Evolutionary conservation across 2,797 vertebrate genomes (phyloP), one percentile per base, ranked within the genome.

Genomic region (Oryzias sinensis): DNA sequence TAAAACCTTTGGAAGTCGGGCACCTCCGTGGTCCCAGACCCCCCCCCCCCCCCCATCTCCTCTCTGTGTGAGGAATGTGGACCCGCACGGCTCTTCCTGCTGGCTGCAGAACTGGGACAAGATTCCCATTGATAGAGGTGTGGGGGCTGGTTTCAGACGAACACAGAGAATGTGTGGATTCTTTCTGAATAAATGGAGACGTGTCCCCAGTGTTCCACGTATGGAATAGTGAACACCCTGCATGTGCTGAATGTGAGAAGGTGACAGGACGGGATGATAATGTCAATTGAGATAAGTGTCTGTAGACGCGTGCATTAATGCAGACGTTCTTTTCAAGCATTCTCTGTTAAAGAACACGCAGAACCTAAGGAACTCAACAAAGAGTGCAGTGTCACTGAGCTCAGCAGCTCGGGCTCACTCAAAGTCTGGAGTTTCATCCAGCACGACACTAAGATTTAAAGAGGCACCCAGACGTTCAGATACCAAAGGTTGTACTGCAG

Each of bases 121-220:
- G 84, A 90, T 89, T 91, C 87, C 90, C 90, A 93, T 93, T 93
- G 90, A 92, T 93, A 74, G 85, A 65, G 56, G 72, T 0, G 27
- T 80, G 76, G 86, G 86, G 86, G 82, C 69, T 50, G 87, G 75
- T 78, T 72, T 70, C 65, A 54, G 81, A 84, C 80, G 82, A 80
- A 80, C 76, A 71, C 82, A 59, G 74, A 70, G 76, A 66, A 62
- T 70, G 74, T 62, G 66, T 64, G 48, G 51, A 61, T 47, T 57
- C 66, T 83, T 72, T 79, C 80, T 77, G 81, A 83, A 80, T 82
- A 82, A 59, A 53, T 44, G 43, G 43, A 63, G 57, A 74, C 79
- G 76, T 83, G 81, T 79, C 77, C 77, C 68, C 67, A 76, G 68
- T 66, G 70, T 75, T 77, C 70, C 70, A 68, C 62, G 80, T 81